phyloP scores from a whole-genome alignment of 2,113 vertebrate species.

The Manacus vitellinus region DNA sequence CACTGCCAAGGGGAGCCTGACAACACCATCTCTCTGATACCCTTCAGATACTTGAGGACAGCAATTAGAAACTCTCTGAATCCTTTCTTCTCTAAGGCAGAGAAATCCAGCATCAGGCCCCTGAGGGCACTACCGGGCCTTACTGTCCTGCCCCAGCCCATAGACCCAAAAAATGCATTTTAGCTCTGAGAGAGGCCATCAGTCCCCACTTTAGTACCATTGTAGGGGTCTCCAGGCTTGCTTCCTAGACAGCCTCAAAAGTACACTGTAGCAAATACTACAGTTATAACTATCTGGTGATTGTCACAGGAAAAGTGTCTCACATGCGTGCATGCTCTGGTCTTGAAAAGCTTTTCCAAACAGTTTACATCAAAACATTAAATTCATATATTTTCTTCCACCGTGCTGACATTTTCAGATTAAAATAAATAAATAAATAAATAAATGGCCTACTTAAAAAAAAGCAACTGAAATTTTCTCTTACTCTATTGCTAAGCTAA shows the following conservation, averaged over 20 bases:
- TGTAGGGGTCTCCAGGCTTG: fast-evolving
- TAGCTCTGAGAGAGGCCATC: not conserved
- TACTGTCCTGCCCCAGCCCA: not conserved
- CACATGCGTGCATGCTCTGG: not conserved
- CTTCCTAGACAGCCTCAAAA: not conserved
- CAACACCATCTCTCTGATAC: not conserved
- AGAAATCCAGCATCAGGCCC: not conserved
- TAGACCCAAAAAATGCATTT: not conserved
- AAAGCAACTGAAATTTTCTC: not conserved
- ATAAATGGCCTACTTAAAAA: not conserved
- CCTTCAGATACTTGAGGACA: not conserved
- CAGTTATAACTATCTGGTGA: not conserved
- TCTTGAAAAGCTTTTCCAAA: not conserved
- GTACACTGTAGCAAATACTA: not conserved
- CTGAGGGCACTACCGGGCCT: not conserved
- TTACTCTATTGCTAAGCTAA: not conserved
- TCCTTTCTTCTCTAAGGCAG: not conserved
- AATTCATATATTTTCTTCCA: not conserved
- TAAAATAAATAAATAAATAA: not conserved
- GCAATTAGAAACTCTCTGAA: not conserved
- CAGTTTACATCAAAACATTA: not conserved
- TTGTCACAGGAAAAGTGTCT: not conserved
- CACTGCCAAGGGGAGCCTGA: not conserved
- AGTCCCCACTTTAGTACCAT: not conserved
- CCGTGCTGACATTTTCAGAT: not conserved